Conservation (phyloP, 2,797 vertebrate species). For the Oryzias sinensis region DNA sequence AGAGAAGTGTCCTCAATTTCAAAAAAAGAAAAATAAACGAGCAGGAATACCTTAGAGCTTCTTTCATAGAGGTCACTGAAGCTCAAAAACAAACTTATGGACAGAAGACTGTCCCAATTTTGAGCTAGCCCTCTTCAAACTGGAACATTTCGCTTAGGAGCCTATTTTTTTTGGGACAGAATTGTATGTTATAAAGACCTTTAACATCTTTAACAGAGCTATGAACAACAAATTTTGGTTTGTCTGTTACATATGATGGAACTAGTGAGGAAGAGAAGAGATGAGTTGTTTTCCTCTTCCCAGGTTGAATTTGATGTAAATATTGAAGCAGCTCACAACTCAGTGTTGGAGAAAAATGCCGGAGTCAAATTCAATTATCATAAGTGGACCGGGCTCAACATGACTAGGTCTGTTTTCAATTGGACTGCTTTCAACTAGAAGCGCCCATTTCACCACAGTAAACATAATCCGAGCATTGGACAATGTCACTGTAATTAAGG, state of each 20-base stretch:
- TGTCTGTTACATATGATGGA: not conserved
- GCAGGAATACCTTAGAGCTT: not conserved
- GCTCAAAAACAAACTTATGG: conserved; percentile 27
- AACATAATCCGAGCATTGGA: conserved; percentile 55
- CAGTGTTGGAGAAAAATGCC: conserved; percentile 42
- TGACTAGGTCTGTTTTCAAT: conserved; percentile 62
- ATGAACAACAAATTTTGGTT: conserved; percentile 35
- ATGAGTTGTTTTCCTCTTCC: conserved; percentile 29
- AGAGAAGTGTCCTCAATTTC: conserved; percentile 5
- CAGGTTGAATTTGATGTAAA: conserved; percentile 40
- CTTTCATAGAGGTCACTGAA: conserved; percentile 38
- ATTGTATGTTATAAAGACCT: conserved; percentile 22
- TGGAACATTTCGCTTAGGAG: conserved; percentile 43
- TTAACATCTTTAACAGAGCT: conserved; percentile 33
- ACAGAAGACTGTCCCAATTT: conserved; percentile 52
- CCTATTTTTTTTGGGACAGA: conserved; percentile 33
- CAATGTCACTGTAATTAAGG: conserved; percentile 47
- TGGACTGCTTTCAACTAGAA: conserved; percentile 64
- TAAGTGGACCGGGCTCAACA: conserved; percentile 67
- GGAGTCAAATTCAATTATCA: conserved; percentile 74
- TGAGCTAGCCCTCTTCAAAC: conserved; percentile 38
- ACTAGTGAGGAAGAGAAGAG: conserved; percentile 27
- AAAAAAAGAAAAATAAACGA: not conserved
- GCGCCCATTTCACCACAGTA: conserved; percentile 53
- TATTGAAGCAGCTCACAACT: conserved; percentile 32